Percentiles rank a stretch among this genome's conserved stretches.
These are phyloP conservation scores for Esox lucius DNA, from an alignment of 2,797 vertebrate genomes.

Conservation along the genomic window DNA sequence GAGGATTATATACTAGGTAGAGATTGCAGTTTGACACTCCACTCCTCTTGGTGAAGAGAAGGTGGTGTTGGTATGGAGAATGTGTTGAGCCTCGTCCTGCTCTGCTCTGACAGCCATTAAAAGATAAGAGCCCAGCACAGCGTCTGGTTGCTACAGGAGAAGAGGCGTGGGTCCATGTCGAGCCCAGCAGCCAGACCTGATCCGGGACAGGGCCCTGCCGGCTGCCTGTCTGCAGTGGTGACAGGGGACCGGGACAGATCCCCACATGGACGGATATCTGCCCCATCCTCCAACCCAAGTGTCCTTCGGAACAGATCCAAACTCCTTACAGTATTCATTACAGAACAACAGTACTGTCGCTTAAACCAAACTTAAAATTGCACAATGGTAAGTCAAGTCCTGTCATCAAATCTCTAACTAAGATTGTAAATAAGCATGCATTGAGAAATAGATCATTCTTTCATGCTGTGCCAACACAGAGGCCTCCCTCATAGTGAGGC, in stretches of 20 bases:
- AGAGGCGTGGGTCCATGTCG: neutral
- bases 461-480: neutral
- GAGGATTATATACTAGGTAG: neutral
- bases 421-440: too few species aligned
- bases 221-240: neutral
- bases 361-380: too few species aligned
- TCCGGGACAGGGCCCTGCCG: neutral
- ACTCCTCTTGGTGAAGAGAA: neutral
- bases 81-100: constrained; percentile 18
- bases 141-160: constrained; percentile 5
- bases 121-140: constrained; percentile 49
- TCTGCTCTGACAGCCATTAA: constrained; percentile 51
- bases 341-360: too few species aligned
- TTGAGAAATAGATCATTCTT: neutral
- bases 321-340: too few species aligned
- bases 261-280: neutral
- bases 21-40: neutral
- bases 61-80: constrained; percentile 14
- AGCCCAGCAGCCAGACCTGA: neutral
- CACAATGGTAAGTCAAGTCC: too few species aligned
- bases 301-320: neutral
- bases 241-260: neutral
- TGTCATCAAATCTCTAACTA: too few species aligned
- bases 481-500: neutral
- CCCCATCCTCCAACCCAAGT: neutral